Conservation (phyloP, 2,113 vertebrate genomes). For the Cheilinus undulatus region DNA sequence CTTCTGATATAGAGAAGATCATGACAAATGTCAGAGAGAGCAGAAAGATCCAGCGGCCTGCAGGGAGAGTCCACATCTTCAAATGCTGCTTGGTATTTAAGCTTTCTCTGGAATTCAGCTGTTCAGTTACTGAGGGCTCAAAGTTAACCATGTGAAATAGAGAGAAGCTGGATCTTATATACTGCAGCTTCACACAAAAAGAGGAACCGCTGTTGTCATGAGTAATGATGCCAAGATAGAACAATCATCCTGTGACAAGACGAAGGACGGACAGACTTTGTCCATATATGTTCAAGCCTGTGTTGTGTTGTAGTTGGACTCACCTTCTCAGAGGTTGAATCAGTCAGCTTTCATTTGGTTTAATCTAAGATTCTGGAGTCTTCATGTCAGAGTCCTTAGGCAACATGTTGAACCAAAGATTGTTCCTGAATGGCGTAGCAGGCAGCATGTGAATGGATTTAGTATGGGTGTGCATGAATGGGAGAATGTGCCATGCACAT, state of each 20-base stretch:
- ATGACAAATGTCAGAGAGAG: slow-evolving; percentile 27
- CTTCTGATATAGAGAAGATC: slow-evolving; percentile 3
- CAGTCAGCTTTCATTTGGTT: no score
- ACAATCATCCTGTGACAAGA: slow-evolving; percentile 21
- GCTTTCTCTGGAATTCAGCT: not conserved
- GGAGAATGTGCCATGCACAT: no score
- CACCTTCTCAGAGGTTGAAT: no score
- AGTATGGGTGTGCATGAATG: no score
- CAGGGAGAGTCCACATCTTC: slow-evolving; percentile 39
- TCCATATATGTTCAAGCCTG: slow-evolving; percentile 37
- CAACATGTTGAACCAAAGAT: no score
- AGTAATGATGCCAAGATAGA: slow-evolving; percentile 21
- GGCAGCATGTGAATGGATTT: no score
- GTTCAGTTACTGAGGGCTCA: not conserved
- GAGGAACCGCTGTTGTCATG: slow-evolving; percentile 35
- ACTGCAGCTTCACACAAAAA: not conserved
- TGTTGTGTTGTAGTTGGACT: not conserved
- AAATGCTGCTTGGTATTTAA: not conserved
- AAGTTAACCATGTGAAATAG: not conserved
- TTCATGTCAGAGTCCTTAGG: no score
- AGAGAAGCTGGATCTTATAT: slow-evolving; percentile 13
- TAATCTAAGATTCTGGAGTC: no score
- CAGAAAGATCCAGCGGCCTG: slow-evolving; percentile 19
- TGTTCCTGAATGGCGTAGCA: no score
- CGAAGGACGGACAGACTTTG: not conserved